Evolutionary conservation across 2,113 vertebrate genomes (phyloP).

Genomic region (Hippocampus abdominalis): DNA sequence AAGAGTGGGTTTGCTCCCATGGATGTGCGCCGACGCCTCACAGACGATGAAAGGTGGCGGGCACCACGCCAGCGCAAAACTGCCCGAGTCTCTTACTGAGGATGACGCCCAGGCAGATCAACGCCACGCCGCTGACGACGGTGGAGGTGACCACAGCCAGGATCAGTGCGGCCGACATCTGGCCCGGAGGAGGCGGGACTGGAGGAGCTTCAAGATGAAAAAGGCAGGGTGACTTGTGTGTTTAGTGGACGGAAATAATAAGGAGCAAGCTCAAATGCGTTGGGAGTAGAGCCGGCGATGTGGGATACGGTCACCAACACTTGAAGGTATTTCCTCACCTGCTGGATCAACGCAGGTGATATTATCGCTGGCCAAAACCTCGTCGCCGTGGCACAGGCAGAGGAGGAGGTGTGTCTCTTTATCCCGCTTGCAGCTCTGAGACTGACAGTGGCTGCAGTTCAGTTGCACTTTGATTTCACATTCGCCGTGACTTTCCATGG

Average conservation of each 20-base stretch:
- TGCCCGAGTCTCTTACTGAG: constrained; percentile 82
- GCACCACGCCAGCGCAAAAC: constrained; percentile 66
- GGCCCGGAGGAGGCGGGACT: constrained; percentile 53
- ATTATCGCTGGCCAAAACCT: constrained; percentile 79
- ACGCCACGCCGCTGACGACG: constrained; percentile 73
- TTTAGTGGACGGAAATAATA: neutral
- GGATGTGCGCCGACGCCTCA: constrained; percentile 41
- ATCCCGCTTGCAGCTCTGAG: constrained; percentile 80
- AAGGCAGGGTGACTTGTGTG: too few relatives aligned
- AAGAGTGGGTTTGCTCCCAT: constrained; percentile 15
- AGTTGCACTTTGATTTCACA: constrained; percentile 82
- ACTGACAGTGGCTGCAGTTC: constrained; percentile 87
- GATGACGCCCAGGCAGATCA: constrained; percentile 80
- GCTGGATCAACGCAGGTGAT: constrained; percentile 77
- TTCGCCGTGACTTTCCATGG: constrained; percentile 85
- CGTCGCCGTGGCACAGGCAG: constrained; percentile 80
- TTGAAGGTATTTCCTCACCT: constrained; percentile 19
- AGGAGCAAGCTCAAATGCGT: too few relatives aligned
- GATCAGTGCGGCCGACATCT: constrained; percentile 78
- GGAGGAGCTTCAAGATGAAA: constrained; percentile 50
- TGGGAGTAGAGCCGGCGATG: neutral
- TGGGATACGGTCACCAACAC: neutral
- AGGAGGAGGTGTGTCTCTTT: constrained; percentile 71
- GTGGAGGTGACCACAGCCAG: constrained; percentile 78
- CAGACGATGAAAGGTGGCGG: constrained; percentile 72